Evolutionary conservation across 2,113 vertebrate genomes (phyloP), one percentile per base, ranked within the genome.

Genomic region (Nothocercus nigrocapillus): DNA sequence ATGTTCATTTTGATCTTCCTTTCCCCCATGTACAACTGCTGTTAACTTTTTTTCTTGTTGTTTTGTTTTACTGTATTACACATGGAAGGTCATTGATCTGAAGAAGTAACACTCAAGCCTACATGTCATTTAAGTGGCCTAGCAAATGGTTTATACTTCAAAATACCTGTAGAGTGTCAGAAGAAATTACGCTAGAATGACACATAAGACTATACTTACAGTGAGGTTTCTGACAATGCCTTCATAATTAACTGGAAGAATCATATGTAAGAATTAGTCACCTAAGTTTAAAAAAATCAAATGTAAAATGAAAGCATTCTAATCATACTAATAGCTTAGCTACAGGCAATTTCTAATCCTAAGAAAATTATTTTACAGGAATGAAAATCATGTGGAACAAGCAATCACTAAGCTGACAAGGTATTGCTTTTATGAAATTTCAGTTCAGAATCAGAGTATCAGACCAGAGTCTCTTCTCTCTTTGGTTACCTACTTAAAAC

Each of bases 161-260:
- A 85, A 95, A 80, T 25, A 81, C 9, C 11, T 42, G 20, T 45
- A 58, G 13, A 79, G 54, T 13, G 2, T 38, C 27, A 88, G 24
- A 5, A 92, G 62, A 79, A 84, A 83, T 67, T 38, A 89, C 79
- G 15, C 10, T 21, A 86, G 34, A 80, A 59, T 21, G 90, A 83
- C 17, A 83, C 11, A 19, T 28, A 75, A 74, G 7, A 67, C 0
- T 66, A 97, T 49, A 98, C 99, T 99, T 98, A 99, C 99, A 89
- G 99, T 99, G 96, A 99, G 98, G 94, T 99, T 99, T 97, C 97
- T 99, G 95, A 98, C 96, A 88, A 99, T 69, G 64, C 92, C 97
- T 94, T 98, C 98, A 90, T 99, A 99, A 98, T 99, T 97, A 97
- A 99, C 99, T 99, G 96, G 94, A 98, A 95, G 94, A 96, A 84